Percentiles rank a stretch among this genome's conserved stretches.
Evolutionary conservation across 1,140 invertebrate genomes (phyloP).

Genomic region (Polypedilum pembai): DNA sequence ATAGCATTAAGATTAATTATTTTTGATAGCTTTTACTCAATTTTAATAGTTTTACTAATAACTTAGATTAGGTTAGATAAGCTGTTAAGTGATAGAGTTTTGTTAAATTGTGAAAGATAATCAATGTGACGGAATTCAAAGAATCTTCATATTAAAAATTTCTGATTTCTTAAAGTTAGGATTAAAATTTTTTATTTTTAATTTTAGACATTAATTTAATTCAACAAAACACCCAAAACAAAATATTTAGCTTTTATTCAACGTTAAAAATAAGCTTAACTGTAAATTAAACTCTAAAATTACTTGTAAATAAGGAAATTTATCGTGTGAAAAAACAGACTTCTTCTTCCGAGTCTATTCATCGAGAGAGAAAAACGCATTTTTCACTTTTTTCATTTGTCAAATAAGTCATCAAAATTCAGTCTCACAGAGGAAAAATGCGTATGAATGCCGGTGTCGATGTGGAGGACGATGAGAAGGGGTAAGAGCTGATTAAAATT

Average conservation of each 20-base stretch:
- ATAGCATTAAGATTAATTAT: neutral
- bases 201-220: constrained; percentile 26
- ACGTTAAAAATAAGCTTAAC: constrained; percentile 20
- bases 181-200: constrained; percentile 25
- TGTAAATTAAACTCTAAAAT: constrained; percentile 26
- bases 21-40: neutral
- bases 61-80: no score
- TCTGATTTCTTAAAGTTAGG: neutral
- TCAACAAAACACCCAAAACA: constrained; percentile 21
- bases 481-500: neutral
- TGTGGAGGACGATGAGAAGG: constrained; percentile 10
- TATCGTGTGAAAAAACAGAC: neutral
- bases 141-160: neutral
- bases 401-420: constrained; percentile 28
- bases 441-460: constrained; percentile 24
- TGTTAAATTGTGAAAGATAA: neutral
- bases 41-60: no score
- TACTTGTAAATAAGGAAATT: constrained; percentile 23
- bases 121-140: neutral
- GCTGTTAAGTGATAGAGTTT: no score
- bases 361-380: constrained; percentile 3
- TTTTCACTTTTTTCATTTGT: neutral
- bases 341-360: neutral
- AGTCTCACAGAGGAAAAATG: constrained; percentile 23
- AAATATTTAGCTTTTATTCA: constrained; percentile 25